Conservation (phyloP, 2,888 invertebrate genomes). For the Linyphia triangularis region DNA sequence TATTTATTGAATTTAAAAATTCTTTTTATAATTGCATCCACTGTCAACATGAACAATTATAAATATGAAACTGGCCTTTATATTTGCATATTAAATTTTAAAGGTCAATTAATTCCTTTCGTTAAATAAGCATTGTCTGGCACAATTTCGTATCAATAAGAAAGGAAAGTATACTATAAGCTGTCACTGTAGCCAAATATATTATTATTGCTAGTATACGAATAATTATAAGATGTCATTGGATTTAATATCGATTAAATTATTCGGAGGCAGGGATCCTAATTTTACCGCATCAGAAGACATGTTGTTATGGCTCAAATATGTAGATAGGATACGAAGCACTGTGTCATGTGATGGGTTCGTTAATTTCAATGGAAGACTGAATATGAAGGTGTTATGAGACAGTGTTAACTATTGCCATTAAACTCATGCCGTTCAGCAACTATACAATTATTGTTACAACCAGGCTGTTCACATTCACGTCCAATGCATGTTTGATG, state of each 20-base stretch:
- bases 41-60: too few relatives aligned
- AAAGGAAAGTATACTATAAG: too few relatives aligned
- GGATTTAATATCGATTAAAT: neutral
- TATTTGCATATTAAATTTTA: too few relatives aligned
- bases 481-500: too few relatives aligned
- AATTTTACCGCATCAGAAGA: neutral
- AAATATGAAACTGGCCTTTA: too few relatives aligned
- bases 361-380: constrained; percentile 1
- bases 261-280: neutral
- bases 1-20: too few relatives aligned
- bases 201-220: neutral
- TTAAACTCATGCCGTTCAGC: neutral
- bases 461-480: too few relatives aligned
- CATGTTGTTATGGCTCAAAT: constrained; percentile 16
- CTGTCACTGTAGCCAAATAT: neutral
- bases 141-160: too few relatives aligned
- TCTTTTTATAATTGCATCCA: too few relatives aligned
- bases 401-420: neutral
- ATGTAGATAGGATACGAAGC: neutral
- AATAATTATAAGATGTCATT: neutral
- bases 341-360: neutral
- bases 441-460: too few relatives aligned
- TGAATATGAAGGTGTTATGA: neutral
- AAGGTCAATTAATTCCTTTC: too few relatives aligned
- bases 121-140: too few relatives aligned